Conservation (phyloP, 2,797 vertebrate genomes). For the Clarias pachynema region DNA sequence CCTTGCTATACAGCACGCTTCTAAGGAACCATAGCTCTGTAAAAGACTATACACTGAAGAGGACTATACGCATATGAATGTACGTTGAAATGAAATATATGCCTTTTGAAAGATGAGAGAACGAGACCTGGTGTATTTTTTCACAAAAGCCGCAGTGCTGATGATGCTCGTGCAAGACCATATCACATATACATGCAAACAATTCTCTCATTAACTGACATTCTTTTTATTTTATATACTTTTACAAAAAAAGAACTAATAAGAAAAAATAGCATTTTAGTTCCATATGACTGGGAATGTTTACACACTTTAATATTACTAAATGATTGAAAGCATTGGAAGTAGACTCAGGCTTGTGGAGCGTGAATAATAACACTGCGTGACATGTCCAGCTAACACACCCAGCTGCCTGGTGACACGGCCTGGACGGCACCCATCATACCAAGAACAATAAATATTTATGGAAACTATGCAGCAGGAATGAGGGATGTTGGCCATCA, state of each 20-base stretch:
- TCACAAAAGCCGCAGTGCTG: background rate
- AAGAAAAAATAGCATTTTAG: background rate
- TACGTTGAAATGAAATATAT: constrained; percentile 81
- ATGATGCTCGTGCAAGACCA: background rate
- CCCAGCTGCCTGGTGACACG: constrained; percentile 51
- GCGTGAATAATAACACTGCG: constrained; percentile 1
- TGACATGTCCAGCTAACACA: constrained; percentile 8
- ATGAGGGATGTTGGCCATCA: constrained; percentile 50
- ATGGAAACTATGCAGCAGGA: constrained; percentile 60
- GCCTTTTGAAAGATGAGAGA: constrained; percentile 70
- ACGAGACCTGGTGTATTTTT: constrained; percentile 58
- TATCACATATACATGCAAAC: background rate
- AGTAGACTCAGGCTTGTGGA: constrained; percentile 4
- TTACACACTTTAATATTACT: background rate
- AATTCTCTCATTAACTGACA: background rate
- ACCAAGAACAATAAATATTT: constrained; percentile 60
- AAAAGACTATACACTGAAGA: constrained; percentile 82
- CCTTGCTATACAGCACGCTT: constrained; percentile 65
- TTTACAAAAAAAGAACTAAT: background rate
- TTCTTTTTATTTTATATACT: background rate
- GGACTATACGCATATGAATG: constrained; percentile 82
- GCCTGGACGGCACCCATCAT: constrained; percentile 35
- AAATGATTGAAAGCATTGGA: background rate
- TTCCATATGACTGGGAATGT: background rate
- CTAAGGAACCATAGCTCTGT: constrained; percentile 79